A percentile compares a stretch with the other conserved stretches of the same genome.
Conservation (phyloP, 2,888 invertebrate genomes). For the Cataglyphis rosenhaueri region DNA sequence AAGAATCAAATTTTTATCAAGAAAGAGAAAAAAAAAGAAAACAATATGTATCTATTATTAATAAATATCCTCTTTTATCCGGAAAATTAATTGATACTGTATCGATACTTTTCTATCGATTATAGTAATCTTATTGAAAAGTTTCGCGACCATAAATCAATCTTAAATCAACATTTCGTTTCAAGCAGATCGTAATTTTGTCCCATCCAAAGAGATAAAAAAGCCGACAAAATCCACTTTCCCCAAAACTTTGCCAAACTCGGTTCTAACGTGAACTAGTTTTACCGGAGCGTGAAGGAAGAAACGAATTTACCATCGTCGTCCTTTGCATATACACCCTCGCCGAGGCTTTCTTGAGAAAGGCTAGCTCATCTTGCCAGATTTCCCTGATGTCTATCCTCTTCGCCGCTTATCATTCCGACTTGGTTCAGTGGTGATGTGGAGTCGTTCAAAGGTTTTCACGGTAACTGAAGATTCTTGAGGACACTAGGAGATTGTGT, state of each 20-base stretch:
- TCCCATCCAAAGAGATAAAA: neutral
- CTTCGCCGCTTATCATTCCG: slow-evolving; percentile 61
- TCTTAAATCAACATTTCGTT: slow-evolving; percentile 29
- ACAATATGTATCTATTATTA: neutral
- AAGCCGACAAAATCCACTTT: slow-evolving; percentile 45
- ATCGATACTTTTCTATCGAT: neutral
- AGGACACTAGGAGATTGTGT: slow-evolving; percentile 51
- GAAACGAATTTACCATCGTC: slow-evolving; percentile 54
- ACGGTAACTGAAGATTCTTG: slow-evolving; percentile 59
- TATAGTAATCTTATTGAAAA: neutral
- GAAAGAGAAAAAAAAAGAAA: no score
- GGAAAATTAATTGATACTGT: neutral
- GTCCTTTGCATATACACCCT: slow-evolving; percentile 45
- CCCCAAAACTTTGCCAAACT: slow-evolving; percentile 40
- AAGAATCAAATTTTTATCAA: neutral
- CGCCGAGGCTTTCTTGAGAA: slow-evolving; percentile 27
- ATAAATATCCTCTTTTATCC: neutral
- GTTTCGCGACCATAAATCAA: neutral
- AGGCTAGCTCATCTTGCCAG: slow-evolving; percentile 72
- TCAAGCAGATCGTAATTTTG: slow-evolving; percentile 18
- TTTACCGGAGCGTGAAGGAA: slow-evolving; percentile 47
- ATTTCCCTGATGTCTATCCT: slow-evolving; percentile 77
- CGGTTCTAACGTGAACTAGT: slow-evolving; percentile 48
- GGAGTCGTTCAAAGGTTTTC: slow-evolving; percentile 65
- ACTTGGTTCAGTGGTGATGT: slow-evolving; percentile 58